Evolutionary conservation across 64 coral and sea anemone genomes (phyloP).

Genomic region (Montipora foliosa): DNA sequence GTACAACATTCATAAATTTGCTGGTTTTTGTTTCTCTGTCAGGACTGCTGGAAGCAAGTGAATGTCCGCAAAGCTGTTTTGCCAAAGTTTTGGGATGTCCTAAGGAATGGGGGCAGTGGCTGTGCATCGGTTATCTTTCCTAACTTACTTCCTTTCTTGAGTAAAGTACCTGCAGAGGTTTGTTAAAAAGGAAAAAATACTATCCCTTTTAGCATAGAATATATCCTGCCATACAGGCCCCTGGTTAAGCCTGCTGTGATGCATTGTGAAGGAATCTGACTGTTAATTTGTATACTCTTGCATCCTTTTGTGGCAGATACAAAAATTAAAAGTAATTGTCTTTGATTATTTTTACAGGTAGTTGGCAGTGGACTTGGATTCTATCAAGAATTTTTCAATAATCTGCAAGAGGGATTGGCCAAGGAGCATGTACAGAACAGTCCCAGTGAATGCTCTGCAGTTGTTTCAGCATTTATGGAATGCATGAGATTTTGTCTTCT

Average conservation of each 20-base stretch:
- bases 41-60: constrained; percentile 98
- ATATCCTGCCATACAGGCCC: too few species aligned
- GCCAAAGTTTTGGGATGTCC: constrained; percentile 89
- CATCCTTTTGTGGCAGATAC: too few species aligned
- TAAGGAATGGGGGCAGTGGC: constrained; percentile 87
- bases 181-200: background rate
- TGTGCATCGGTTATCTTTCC: constrained; percentile 81
- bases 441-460: constrained; percentile 78
- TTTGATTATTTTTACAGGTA: constrained; percentile 28
- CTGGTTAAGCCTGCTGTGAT: too few species aligned
- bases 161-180: constrained; percentile 89
- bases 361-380: constrained; percentile 61
- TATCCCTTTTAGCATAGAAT: background rate
- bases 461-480: constrained; percentile 91
- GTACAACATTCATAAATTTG: background rate
- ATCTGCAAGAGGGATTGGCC: constrained; percentile 70
- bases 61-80: constrained; percentile 95
- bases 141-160: constrained; percentile 87
- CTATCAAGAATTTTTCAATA: constrained; percentile 81
- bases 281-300: too few species aligned
- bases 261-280: too few species aligned
- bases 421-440: constrained; percentile 72
- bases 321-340: too few species aligned
- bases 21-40: background rate
- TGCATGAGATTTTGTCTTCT: constrained; percentile 85